Evolutionary conservation across 2,113 vertebrate genomes (phyloP).

Genomic region (Equus przewalskii): DNA sequence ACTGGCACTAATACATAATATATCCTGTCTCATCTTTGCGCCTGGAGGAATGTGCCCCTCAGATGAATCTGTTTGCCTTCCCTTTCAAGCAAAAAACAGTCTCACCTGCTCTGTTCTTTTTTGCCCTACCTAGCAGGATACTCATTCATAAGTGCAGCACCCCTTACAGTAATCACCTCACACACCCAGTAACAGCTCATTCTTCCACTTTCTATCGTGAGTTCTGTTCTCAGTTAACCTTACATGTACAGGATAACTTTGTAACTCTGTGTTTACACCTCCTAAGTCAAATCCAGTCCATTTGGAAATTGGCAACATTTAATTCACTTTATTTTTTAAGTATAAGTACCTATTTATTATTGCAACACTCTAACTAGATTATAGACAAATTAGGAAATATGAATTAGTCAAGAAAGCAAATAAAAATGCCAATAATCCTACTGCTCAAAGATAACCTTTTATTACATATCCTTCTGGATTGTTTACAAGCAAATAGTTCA

Average conservation of each 20-base stretch:
- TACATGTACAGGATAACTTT: background rate
- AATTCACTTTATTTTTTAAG: background rate
- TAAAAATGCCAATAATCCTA: background rate
- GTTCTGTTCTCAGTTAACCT: background rate
- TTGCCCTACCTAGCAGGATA: background rate
- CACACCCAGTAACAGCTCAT: background rate
- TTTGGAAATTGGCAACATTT: background rate
- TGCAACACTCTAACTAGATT: background rate
- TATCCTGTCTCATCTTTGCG: background rate
- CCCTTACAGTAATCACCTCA: background rate
- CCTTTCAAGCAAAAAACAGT: background rate
- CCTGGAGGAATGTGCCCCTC: background rate
- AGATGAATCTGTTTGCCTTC: background rate
- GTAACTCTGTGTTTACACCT: background rate
- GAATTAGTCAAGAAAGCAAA: background rate
- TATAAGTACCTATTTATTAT: background rate
- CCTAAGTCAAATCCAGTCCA: background rate
- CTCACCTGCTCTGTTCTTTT: background rate
- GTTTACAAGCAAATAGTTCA: background rate
- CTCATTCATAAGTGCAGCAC: background rate
- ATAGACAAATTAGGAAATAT: slow-evolving; percentile 31
- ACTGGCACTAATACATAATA: background rate
- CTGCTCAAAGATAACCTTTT: background rate
- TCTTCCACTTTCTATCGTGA: background rate
- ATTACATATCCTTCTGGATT: background rate